Evolutionary conservation across 2,888 invertebrate species (phyloP).

Genomic region (Drosophila quinaria): DNA sequence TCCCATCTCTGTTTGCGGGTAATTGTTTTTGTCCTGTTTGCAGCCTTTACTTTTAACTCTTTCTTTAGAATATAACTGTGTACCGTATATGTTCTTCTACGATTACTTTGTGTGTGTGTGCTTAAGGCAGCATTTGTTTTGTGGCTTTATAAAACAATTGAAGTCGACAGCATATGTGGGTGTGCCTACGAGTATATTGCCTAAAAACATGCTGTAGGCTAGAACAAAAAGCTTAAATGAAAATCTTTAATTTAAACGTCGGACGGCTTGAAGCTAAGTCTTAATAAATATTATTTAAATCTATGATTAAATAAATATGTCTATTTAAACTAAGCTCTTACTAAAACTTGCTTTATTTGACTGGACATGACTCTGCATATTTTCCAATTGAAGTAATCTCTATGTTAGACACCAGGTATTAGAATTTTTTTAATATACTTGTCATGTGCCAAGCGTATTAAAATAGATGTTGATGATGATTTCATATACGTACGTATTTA

Average conservation of each 20-base stretch:
- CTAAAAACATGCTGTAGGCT: slow-evolving; percentile 19
- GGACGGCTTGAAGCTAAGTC: slow-evolving; percentile 9
- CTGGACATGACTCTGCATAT: neutral
- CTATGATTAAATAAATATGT: neutral
- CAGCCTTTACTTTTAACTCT: slow-evolving; percentile 40
- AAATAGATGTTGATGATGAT: too few species aligned
- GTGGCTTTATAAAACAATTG: slow-evolving; percentile 82
- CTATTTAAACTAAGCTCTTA: neutral
- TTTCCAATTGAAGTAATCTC: neutral
- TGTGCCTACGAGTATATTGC: slow-evolving; percentile 12
- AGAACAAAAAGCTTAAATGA: slow-evolving; percentile 24
- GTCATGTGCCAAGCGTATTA: neutral
- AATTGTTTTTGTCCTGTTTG: slow-evolving; percentile 38
- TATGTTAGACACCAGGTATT: too few species aligned
- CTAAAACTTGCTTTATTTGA: neutral
- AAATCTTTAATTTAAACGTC: slow-evolving; percentile 66
- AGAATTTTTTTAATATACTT: too few species aligned
- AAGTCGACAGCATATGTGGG: slow-evolving; percentile 78
- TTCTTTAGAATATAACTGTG: slow-evolving; percentile 26
- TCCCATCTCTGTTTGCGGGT: slow-evolving; percentile 22
- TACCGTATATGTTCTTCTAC: slow-evolving; percentile 28
- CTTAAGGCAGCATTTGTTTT: slow-evolving; percentile 61
- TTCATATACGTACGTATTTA: neutral
- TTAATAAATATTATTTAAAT: neutral
- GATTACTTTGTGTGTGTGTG: slow-evolving; percentile 22